Evolutionary conservation across 2,797 vertebrate genomes (phyloP).

Genomic region (Pseudochirops corinnae): DNA sequence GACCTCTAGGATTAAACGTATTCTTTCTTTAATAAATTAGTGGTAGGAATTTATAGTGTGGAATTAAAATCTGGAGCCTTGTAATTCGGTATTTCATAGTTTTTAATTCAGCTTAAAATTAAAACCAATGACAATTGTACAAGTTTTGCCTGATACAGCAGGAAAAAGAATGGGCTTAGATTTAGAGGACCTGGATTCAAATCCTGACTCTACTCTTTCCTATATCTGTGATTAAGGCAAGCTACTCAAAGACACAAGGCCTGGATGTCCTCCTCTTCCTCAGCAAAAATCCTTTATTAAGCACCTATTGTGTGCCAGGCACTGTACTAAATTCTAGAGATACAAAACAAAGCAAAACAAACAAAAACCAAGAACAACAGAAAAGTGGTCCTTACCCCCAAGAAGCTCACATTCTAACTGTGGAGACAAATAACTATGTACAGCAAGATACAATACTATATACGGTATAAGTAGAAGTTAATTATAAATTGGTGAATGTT

Average conservation of each 20-base stretch:
- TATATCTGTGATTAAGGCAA: background rate
- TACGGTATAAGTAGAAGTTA: constrained; percentile 29
- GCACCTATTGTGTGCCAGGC: background rate
- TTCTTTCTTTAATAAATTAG: background rate
- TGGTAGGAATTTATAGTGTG: background rate
- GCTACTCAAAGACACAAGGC: background rate
- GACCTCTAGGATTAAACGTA: background rate
- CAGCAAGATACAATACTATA: background rate
- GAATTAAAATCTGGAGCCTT: background rate
- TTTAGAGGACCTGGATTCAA: background rate
- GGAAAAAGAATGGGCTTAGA: background rate
- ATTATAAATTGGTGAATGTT: background rate
- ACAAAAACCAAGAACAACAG: background rate
- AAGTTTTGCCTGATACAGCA: background rate
- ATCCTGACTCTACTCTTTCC: background rate
- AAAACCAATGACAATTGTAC: background rate
- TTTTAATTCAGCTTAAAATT: background rate
- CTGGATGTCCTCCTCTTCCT: background rate
- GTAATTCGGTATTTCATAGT: background rate
- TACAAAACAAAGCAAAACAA: background rate
- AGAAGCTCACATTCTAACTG: constrained; percentile 8
- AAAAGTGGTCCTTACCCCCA: constrained; percentile 12
- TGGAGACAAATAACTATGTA: background rate
- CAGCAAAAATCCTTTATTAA: background rate
- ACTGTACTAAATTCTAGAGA: background rate